These are phyloP conservation scores for Calameuta filiformis DNA, from an alignment of 2,888 invertebrate species.

Conservation along the genomic window DNA sequence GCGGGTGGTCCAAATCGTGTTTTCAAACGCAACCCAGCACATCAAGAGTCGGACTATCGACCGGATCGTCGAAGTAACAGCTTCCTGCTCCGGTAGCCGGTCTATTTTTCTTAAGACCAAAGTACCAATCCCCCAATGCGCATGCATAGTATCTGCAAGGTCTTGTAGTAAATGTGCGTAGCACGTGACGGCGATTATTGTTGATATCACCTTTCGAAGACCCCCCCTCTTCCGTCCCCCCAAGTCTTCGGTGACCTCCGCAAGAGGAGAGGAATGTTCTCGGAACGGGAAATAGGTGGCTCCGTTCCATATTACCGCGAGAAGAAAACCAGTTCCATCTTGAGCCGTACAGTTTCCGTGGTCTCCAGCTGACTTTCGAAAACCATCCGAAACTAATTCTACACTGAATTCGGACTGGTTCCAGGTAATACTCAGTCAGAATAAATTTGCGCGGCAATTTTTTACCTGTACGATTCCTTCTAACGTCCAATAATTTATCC, in stretches of 20 bases:
- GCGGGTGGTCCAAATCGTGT: slow-evolving; percentile 40
- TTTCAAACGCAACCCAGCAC: slow-evolving; percentile 4
- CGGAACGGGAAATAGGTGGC: not conserved
- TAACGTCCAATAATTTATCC: not conserved
- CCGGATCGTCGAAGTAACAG: slow-evolving; percentile 24
- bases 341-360: not conserved
- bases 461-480: not conserved
- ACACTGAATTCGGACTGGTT: not conserved
- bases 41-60: not conserved
- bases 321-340: not conserved
- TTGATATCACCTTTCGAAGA: not conserved
- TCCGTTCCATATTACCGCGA: not conserved
- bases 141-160: not conserved
- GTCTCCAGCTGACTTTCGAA: not conserved
- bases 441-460: not conserved
- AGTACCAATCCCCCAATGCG: not conserved
- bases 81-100: slow-evolving; percentile 26
- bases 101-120: not conserved
- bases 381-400: not conserved
- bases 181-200: not conserved
- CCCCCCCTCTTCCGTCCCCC: not conserved
- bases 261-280: not conserved
- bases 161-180: not conserved
- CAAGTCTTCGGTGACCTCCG: not conserved
- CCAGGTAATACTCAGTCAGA: not conserved